Evolutionary conservation across 1,140 invertebrate genomes (phyloP), one percentile per base, ranked within the genome.

Genomic region (Macrobrachium rosenbergii): DNA sequence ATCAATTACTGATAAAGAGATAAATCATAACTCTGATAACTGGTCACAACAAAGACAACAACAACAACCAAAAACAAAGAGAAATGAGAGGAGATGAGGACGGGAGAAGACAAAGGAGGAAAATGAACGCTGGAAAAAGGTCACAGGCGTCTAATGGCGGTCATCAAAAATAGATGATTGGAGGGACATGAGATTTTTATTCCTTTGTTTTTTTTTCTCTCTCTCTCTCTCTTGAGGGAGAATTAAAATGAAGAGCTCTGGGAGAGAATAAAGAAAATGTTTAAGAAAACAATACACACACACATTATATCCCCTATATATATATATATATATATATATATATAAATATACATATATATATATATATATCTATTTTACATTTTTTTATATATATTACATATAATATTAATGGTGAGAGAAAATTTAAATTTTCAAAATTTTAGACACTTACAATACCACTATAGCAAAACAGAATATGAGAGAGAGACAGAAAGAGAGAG

Each of bases 341-440:
- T 28, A 67, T 67, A 67, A 3, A 67, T 67, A 67, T 28, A 67
- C 8, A 67, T 28, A 67, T 67, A 67, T 67, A 67, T 67, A 67
- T 67, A 67, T 67, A 67, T 28, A 12, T 72, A n/a, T n/a, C n/a
- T n/a, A n/a, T n/a, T n/a, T n/a, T n/a, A n/a, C n/a, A n/a, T n/a
- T n/a, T n/a, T n/a, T n/a, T n/a, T 11, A 72, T n/a, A 67, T 67
- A 28, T 21, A 67, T 5, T 67, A 67, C 16, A 67, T 67, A 67
- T 67, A n/a, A 67, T 67, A 67, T 67, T 6, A 5, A 23, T 5
- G 14, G 63, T 6, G 63, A 23, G 63, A 72, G 67, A 67, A 7
- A 5, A n/a, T n/a, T n/a, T n/a, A n/a, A n/a, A n/a, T n/a, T n/a
- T n/a, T n/a, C n/a, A n/a, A n/a, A n/a, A n/a, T n/a, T n/a, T n/a